Base-by-base conservation (phyloP, 2,888 invertebrate species). In the Andricus curvator region DNA sequence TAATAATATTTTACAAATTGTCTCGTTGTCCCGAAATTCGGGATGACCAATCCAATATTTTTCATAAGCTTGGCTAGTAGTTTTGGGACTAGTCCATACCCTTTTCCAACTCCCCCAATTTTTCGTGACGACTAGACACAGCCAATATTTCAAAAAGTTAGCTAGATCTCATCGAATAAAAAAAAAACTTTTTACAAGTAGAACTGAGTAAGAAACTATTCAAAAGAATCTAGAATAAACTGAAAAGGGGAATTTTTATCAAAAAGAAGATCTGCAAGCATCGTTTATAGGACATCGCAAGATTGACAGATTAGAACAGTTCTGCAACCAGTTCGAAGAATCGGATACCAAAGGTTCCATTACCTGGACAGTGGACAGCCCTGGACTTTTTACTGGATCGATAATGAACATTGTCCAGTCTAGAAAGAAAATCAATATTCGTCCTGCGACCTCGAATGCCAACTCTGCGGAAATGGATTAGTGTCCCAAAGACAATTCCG, bases 371-470 rank as follows among this genome's bases (percentile, higher is more conserved):
- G 89, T 77, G 88, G 88, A 88, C 89, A 91, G 89, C 90, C 91
- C 89, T 90, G 92, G 90, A 91, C 91, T 91, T 91, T 91, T 89
- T 87, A 88, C 80, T 87, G 83, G 89, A 89, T 91, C 90, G 89
- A 91, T 90, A 90, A 89, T 86, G 84, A 83, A 87, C 86, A 86
- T 87, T 90, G 90, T 89, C 89, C 90, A 88, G 88, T 88, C 85
- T 84, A 81, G 83, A 81, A 85, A 82, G 83, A 84, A 86, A 90
- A 90, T 89, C 88, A 89, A 90, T 89, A 89, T 88, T 83, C 84
- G 88, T 90, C 90, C 89, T 89, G 88, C 84, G 87, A 88, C 88
- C 89, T 89, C 88, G 84, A 87, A 87, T 85, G 81, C 80, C 80
- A 80, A 80, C 77, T 81, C 66, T 81, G 80, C 74, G 74, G 74